Evolutionary conservation across 1,140 invertebrate genomes (phyloP).

Genomic region (Halyomorpha halys): DNA sequence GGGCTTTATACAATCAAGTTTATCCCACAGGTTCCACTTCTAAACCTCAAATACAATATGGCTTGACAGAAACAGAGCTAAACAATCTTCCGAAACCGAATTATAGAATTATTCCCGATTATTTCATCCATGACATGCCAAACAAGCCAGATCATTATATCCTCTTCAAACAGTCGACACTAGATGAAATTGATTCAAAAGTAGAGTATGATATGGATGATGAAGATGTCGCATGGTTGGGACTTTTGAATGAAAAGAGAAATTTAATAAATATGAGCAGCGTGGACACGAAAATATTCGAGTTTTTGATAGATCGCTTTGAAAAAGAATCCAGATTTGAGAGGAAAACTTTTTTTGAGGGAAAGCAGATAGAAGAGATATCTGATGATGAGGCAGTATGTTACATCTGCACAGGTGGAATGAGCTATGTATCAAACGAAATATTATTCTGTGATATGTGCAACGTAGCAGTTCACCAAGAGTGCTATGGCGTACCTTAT

Average conservation of each 20-base stretch:
- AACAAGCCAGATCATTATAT: conserved; percentile 59
- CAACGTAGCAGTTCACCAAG: conserved; percentile 97
- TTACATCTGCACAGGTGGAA: conserved; percentile 88
- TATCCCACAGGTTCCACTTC: no score
- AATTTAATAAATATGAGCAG: conserved; percentile 50
- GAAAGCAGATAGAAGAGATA: conserved; percentile 49
- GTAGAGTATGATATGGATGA: conserved; percentile 97
- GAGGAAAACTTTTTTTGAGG: conserved; percentile 46
- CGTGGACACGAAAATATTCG: conserved; percentile 76
- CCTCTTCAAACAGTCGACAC: conserved; percentile 86
- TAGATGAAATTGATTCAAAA: conserved; percentile 83
- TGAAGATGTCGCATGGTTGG: conserved; percentile 88
- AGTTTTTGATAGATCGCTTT: conserved; percentile 88
- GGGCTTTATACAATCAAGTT: no score
- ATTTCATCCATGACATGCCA: conserved; percentile 47
- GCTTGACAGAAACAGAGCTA: no score
- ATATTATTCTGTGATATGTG: conserved; percentile 99
- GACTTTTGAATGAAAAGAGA: conserved; percentile 74
- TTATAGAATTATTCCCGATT: conserved; percentile 33
- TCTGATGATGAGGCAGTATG: conserved; percentile 97
- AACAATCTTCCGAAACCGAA: no score
- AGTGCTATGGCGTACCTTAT: conserved; percentile 98
- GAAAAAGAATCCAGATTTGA: conserved; percentile 95
- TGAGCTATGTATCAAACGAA: conserved; percentile 93
- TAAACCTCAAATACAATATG: no score